Conservation (phyloP, 1,140 invertebrate genomes). For the Wasmannia auropunctata region DNA sequence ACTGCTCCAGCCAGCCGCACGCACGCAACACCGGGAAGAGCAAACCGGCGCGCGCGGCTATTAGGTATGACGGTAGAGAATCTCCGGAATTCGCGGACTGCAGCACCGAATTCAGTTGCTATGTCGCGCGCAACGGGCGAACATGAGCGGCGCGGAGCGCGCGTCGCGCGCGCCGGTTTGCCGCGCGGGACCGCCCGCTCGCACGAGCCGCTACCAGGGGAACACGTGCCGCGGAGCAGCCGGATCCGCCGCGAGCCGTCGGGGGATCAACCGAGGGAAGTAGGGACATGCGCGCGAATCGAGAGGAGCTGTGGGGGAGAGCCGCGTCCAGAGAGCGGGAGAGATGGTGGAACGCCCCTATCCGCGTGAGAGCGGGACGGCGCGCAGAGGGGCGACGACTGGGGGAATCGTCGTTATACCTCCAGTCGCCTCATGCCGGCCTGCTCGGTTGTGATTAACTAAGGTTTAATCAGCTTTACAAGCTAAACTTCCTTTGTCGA, state of each 20-base stretch:
- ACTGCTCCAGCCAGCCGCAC: not conserved
- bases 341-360: conserved; percentile 6
- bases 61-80: conserved; percentile 77
- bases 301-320: too few species aligned
- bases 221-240: conserved; percentile 54
- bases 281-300: not conserved
- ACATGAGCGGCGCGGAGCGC: conserved; percentile 60
- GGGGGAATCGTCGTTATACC: too few species aligned
- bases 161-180: conserved; percentile 64
- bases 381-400: too few species aligned
- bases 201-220: conserved; percentile 68
- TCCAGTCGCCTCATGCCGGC: conserved; percentile 66
- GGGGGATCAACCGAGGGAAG: not conserved
- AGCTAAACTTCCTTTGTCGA: conserved; percentile 85
- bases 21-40: not conserved
- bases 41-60: not conserved
- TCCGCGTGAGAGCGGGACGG: not conserved
- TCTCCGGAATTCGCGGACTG: conserved; percentile 81
- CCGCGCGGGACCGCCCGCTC: conserved; percentile 83
- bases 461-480: conserved; percentile 85
- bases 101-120: conserved; percentile 83
- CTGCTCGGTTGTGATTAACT: conserved; percentile 83
- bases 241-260: not conserved
- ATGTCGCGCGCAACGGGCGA: conserved; percentile 76
- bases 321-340: not conserved